Evolutionary conservation across 1,140 invertebrate genomes (phyloP).

Genomic region (Pomacea maculata): DNA sequence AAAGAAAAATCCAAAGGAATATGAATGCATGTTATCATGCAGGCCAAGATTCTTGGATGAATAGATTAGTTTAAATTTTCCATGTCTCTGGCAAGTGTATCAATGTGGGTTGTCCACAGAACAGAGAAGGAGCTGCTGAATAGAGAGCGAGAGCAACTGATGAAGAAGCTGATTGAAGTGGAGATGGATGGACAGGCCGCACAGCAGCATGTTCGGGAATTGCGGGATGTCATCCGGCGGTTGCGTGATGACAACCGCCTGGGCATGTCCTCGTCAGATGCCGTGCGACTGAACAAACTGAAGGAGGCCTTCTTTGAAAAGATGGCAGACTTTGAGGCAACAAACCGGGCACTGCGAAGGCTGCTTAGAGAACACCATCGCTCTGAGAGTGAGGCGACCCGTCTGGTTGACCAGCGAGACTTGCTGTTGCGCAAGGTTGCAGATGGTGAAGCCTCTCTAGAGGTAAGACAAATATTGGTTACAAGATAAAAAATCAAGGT

Average conservation of each 20-base stretch:
- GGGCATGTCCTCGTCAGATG: constrained; percentile 48
- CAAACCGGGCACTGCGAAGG: constrained; percentile 56
- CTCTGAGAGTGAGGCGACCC: constrained; percentile 51
- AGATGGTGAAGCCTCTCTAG: constrained; percentile 52
- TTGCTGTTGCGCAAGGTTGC: constrained; percentile 57
- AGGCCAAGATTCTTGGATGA: not conserved
- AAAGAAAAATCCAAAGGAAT: not conserved
- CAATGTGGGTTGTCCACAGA: constrained; percentile 1
- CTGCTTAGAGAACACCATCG: constrained; percentile 60
- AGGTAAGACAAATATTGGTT: constrained; percentile 38
- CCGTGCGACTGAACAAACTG: constrained; percentile 50
- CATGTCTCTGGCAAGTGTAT: not conserved
- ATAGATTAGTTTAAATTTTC: not conserved
- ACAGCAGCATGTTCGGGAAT: constrained; percentile 51
- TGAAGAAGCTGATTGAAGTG: constrained; percentile 64
- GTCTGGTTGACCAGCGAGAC: constrained; percentile 58
- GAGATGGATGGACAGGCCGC: constrained; percentile 65
- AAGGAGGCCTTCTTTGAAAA: constrained; percentile 60
- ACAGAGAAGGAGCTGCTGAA: constrained; percentile 41
- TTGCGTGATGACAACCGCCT: constrained; percentile 47
- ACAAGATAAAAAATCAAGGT: too few relatives aligned
- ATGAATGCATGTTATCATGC: not conserved
- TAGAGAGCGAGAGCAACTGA: constrained; percentile 56
- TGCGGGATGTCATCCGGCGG: constrained; percentile 49
- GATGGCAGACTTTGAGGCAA: constrained; percentile 60